A percentile compares a stretch with the other conserved stretches of the same genome.
These are phyloP conservation scores for Zhengitettix transpicula DNA, from an alignment of 2,888 invertebrate genomes.

Conservation along the genomic window DNA sequence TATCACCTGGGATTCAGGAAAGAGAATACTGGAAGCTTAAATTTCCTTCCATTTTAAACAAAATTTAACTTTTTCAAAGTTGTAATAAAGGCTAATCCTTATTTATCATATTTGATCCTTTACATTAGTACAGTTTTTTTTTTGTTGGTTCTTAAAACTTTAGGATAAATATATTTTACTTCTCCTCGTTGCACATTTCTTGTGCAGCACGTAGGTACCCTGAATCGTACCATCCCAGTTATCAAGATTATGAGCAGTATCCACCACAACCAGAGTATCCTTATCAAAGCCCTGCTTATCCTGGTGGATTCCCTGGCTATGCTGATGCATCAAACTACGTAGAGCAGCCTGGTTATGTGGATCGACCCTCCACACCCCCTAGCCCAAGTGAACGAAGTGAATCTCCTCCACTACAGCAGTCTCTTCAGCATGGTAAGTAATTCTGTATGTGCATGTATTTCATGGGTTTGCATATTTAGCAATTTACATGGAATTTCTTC, in stretches of 20 bases:
- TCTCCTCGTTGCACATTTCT: not conserved
- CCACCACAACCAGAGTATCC: slow-evolving; percentile 30
- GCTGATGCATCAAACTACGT: slow-evolving; percentile 16
- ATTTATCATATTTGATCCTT: too few species aligned
- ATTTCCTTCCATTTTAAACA: too few species aligned
- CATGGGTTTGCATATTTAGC: too few species aligned
- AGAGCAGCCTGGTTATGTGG: slow-evolving; percentile 16
- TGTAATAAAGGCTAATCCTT: too few species aligned
- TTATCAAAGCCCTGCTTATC: slow-evolving; percentile 24
- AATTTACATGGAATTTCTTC: too few species aligned
- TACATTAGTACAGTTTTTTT: too few species aligned
- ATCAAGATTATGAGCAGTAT: slow-evolving; percentile 41
- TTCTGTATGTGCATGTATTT: too few species aligned
- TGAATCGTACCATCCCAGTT: slow-evolving; percentile 31
- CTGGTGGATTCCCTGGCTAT: slow-evolving; percentile 17
- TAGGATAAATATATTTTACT: not conserved
- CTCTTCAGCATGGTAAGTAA: slow-evolving; percentile 24
- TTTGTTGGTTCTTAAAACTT: too few species aligned
- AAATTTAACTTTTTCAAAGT: too few species aligned
- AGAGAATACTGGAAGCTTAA: too few species aligned
- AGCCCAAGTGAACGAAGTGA: slow-evolving; percentile 34
- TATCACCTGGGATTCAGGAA: too few species aligned
- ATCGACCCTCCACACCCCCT: slow-evolving; percentile 28
- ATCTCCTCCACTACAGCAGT: slow-evolving; percentile 23
- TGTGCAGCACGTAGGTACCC: slow-evolving; percentile 17